Percentiles rank a stretch among this genome's conserved stretches.
phyloP scores from a whole-genome alignment of 1,140 invertebrate species.

The Heterodera schachtii region DNA sequence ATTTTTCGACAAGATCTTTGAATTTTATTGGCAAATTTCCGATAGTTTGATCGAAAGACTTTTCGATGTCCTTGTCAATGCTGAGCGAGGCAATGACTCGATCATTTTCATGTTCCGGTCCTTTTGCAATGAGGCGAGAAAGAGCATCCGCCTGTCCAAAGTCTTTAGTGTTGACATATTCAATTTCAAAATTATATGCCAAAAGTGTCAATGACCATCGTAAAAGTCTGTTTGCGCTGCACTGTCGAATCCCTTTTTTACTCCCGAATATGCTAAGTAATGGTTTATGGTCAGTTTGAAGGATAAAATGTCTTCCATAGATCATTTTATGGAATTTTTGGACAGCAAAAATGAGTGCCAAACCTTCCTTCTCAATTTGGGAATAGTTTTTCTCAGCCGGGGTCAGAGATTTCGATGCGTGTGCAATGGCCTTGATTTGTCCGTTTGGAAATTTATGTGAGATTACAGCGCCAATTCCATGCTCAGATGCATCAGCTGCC shows the following conservation, averaged over 20 bases:
- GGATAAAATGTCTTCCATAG: conserved; percentile 67
- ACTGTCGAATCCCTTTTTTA: not conserved
- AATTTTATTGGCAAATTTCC: not conserved
- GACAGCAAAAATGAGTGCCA: not conserved
- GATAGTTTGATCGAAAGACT: not conserved
- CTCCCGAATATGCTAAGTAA: conserved; percentile 54
- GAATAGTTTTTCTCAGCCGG: conserved; percentile 59
- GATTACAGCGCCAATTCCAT: conserved; percentile 69
- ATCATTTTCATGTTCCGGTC: not conserved
- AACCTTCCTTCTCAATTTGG: not conserved
- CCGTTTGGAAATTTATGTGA: conserved; percentile 65
- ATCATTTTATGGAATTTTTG: conserved; percentile 67
- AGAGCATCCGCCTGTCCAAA: conserved; percentile 60
- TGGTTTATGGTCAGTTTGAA: conserved; percentile 69
- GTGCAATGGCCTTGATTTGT: conserved; percentile 67
- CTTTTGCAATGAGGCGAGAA: conserved; percentile 48
- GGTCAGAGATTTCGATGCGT: conserved; percentile 7
- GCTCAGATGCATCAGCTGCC: conserved; percentile 68
- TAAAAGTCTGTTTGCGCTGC: not conserved
- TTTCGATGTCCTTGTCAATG: not conserved
- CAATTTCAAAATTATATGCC: conserved; percentile 65
- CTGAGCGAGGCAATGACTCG: not conserved
- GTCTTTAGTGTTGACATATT: conserved; percentile 53
- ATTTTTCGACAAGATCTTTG: not conserved
- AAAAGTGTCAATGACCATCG: conserved; percentile 39